Base-by-base conservation (phyloP, 2,797 vertebrate species). In the Labroides dimidiatus region DNA sequence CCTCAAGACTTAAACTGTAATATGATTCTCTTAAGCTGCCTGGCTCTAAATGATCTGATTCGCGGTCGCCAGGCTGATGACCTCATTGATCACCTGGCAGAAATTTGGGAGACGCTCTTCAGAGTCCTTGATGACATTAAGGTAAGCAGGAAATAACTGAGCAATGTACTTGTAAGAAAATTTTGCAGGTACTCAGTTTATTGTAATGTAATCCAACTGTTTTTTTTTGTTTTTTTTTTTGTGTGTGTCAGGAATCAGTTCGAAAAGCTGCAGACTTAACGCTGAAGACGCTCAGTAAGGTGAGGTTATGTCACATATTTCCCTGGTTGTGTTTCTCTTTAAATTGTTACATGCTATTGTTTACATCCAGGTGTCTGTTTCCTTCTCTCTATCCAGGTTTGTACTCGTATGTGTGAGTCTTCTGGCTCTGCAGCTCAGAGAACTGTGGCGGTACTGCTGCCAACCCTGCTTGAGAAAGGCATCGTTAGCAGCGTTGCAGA, bases 111-210 rank as follows among this genome's bases (percentile, higher is more conserved):
- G 89, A 96, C 96, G 0, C 93, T 99, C 3, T 99, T 99, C 87
- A 95, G 97, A 93, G 98, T 99, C 19, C 95, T 99, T 83, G 98
- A 99, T 90, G 98, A 99, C 85, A 99, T 99, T 88, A 99, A 99
- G 96, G 98, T 99, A 91, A 87, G 80, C 21, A 15, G 30, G 23
- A 64, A 39, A 39, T 39, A 39, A 39, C 37, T 39, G 30, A 39
- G 2, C 37, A 39, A 11, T 14, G 13, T 39, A 12, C 10, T 14
- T 13, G 37, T 13, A 39, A 39, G 37, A 39, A 12, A 14, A 39
- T 14, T 12, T 14, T 2, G 37, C 37, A 39, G 12, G 37, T 13
- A 33, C 30, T 33, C 4, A 33, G 37, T 39, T 39, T 12, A 10
- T 47, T 20, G 5, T 11, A 21, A 10, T 47, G 23, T 13, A 48